phyloP scores from a whole-genome alignment of 2,888 invertebrate genomes.

The Parthenolecanium corni region DNA sequence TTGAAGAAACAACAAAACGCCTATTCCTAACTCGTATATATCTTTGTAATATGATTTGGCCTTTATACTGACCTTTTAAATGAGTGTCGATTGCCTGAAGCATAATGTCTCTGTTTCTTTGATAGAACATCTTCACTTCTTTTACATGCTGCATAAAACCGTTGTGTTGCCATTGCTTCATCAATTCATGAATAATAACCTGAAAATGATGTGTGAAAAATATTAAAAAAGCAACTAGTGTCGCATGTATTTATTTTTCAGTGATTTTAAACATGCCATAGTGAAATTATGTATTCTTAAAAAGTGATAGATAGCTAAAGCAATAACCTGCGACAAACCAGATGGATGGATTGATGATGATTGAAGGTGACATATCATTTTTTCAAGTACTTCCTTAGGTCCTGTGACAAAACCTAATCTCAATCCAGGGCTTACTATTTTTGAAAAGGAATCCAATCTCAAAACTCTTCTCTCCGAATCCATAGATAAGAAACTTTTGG shows the following conservation, averaged over 20 bases:
- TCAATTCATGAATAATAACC: too few relatives aligned
- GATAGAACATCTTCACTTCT: conserved; percentile 52
- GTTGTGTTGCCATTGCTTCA: conserved; percentile 48
- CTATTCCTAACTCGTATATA: too few relatives aligned
- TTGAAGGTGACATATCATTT: conserved; percentile 58
- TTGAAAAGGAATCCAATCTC: conserved; percentile 5
- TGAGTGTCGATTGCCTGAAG: conserved; percentile 48
- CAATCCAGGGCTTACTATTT: conserved; percentile 51
- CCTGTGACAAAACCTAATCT: conserved; percentile 65
- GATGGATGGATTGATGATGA: conserved; percentile 54
- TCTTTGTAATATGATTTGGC: too few relatives aligned
- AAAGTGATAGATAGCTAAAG: too few relatives aligned
- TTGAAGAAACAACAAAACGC: too few relatives aligned
- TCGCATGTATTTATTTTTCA: too few relatives aligned
- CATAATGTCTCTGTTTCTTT: conserved; percentile 50
- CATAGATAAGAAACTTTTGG: conserved; percentile 8
- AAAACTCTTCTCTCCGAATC: neutral
- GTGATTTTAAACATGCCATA: too few relatives aligned
- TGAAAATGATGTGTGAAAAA: too few relatives aligned
- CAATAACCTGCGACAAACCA: conserved; percentile 46
- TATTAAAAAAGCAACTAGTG: too few relatives aligned
- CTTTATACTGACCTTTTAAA: conserved; percentile 41
- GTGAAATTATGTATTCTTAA: too few relatives aligned
- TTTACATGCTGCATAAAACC: conserved; percentile 50
- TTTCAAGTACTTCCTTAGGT: conserved; percentile 50